Percentiles rank a stretch among this genome's conserved stretches.
Conservation (phyloP, 2,113 vertebrate species). For the Grallaria varia region DNA sequence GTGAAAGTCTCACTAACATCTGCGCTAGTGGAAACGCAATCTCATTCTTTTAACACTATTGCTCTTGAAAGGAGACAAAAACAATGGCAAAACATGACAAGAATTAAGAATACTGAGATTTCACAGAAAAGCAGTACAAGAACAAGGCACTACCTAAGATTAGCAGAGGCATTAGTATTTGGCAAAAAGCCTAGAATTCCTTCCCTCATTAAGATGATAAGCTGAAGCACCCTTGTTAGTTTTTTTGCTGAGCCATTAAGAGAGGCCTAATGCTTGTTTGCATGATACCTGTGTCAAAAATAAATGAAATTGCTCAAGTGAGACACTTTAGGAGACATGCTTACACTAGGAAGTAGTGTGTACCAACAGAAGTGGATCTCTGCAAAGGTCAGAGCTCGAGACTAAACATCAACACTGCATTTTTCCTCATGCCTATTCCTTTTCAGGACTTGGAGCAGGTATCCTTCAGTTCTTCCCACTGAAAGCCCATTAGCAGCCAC, state of each 20-base stretch:
- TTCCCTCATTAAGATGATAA: neutral
- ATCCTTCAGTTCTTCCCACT: neutral
- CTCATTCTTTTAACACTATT: neutral
- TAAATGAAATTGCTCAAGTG: neutral
- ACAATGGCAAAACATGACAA: neutral
- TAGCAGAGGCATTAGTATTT: neutral
- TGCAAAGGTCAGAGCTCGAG: neutral
- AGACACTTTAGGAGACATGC: neutral
- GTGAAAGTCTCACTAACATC: neutral
- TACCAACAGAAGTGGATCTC: neutral
- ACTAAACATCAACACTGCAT: neutral
- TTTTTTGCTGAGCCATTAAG: neutral
- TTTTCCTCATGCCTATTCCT: neutral
- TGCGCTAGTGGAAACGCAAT: neutral
- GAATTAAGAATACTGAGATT: neutral
- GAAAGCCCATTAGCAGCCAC: neutral
- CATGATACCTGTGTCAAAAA: neutral
- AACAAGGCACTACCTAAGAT: neutral
- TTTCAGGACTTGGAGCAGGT: neutral
- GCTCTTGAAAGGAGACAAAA: neutral
- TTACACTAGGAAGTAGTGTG: fast-evolving
- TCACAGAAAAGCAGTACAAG: neutral
- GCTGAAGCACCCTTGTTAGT: neutral
- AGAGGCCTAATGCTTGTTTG: neutral
- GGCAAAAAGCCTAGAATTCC: neutral